Evolutionary conservation across 2,113 vertebrate genomes (phyloP), one percentile per base, ranked within the genome.

Genomic region (Nycticebus coucang): DNA sequence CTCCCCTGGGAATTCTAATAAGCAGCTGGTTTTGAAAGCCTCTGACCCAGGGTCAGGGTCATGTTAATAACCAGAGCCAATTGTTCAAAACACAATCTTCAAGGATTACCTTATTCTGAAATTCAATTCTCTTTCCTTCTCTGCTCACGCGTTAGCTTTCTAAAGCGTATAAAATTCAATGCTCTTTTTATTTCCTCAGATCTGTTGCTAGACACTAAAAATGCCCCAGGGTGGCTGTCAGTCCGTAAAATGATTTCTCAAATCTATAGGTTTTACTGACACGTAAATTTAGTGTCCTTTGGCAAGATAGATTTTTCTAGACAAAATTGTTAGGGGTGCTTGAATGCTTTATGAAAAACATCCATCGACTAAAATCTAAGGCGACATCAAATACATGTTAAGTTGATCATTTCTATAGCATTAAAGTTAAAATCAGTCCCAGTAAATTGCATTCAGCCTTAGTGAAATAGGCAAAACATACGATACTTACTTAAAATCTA

Each of bases 51-150:
- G 45, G 68, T 57, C 75, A 66, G 74, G 33, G 24, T 28, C 18
- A 18, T 3, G 21, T 22, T 30, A 11, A 64, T 17, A 12, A 9
- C 18, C 71, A 64, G 60, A 92, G 12, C 10, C 1, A 0, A 35
- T 15, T 50, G 22, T 19, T 33, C 60, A 24, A 30, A 93, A 60
- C 13, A 59, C 30, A 5, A 0, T n/a, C 78, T 53, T n/a, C 11
- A 37, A 11, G 7, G 0, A 0, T 59, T 4, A 2, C 10, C 0
- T 77, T 15, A 2, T 66, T n/a, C 14, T 13, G 84, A 71, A 72
- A 59, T 18, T 7, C 2, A 13, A 55, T 68, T 66, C 18, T 5
- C 7, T 17, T 55, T 21, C 8, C 30, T 5, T 24, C 18, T 30
- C n/a, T 5, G 59, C 72, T 15, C 12, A 64, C 13, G 0, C 7